A percentile compares a stretch with the other conserved stretches of the same genome.
These are phyloP conservation scores for Hetaerina americana DNA, from an alignment of 1,140 invertebrate species.

Conservation along the genomic window DNA sequence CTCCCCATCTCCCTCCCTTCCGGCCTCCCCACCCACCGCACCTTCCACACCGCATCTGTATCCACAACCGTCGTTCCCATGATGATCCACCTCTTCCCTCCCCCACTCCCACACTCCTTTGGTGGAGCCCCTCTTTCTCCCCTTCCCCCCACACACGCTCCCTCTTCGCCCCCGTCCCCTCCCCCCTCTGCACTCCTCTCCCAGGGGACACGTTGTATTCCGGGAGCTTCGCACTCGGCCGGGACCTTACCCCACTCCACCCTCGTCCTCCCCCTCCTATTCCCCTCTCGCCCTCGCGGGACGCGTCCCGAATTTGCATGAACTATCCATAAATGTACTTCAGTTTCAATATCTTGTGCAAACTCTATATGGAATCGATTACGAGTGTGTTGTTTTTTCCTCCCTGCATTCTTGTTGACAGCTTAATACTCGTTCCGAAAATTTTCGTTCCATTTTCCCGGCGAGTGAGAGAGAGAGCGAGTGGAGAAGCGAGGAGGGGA, in stretches of 20 bases:
- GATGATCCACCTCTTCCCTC: slow-evolving; percentile 6
- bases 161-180: neutral
- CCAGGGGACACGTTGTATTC: neutral
- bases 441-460: neutral
- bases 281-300: no score
- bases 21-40: slow-evolving; percentile 4
- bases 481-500: no score
- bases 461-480: no score
- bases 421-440: neutral
- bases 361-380: neutral
- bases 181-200: slow-evolving; percentile 9
- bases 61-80: slow-evolving; percentile 8
- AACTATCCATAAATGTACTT: neutral
- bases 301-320: neutral
- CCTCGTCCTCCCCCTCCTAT: no score
- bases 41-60: slow-evolving; percentile 7
- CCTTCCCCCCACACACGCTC: no score
- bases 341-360: neutral
- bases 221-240: neutral
- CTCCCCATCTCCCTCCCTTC: slow-evolving; percentile 1
- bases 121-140: no score
- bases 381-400: neutral
- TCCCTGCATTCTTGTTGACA: neutral
- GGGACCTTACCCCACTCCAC: no score
- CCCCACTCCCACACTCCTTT: slow-evolving; percentile 3